Percentiles rank a stretch among this genome's conserved stretches.
phyloP scores from a whole-genome alignment of 2,888 invertebrate species.

The Himalopsyche tibetana region DNA sequence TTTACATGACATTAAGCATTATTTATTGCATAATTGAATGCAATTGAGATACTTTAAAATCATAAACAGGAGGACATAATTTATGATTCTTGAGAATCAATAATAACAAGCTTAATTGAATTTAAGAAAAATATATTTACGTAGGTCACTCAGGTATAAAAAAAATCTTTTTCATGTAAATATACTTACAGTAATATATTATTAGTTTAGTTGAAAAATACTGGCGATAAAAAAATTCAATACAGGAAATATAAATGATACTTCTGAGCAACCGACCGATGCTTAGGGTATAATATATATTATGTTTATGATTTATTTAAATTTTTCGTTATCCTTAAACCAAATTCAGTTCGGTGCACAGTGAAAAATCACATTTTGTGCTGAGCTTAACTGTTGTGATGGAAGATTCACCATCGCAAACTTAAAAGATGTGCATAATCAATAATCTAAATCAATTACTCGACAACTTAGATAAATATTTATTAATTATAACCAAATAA shows the following conservation, averaged over 20 bases:
- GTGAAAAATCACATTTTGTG: slow-evolving; percentile 62
- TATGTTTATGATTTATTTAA: background rate
- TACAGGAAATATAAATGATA: background rate
- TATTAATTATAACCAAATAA: slow-evolving; percentile 31
- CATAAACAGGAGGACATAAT: slow-evolving; percentile 16
- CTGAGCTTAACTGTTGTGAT: slow-evolving; percentile 55
- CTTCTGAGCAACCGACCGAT: slow-evolving; percentile 48
- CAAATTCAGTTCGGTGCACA: slow-evolving; percentile 64
- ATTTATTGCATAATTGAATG: slow-evolving; percentile 33
- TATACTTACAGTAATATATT: no score
- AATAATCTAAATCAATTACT: slow-evolving; percentile 34
- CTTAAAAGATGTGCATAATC: slow-evolving; percentile 37
- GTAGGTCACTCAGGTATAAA: background rate
- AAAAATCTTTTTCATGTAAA: background rate
- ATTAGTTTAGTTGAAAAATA: no score
- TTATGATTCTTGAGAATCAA: no score
- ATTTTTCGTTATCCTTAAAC: slow-evolving; percentile 50
- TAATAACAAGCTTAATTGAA: background rate
- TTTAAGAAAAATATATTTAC: background rate
- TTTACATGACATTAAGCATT: no score
- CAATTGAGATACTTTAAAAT: slow-evolving; percentile 54
- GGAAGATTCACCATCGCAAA: slow-evolving; percentile 43
- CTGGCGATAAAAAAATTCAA: no score
- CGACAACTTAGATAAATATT: slow-evolving; percentile 26
- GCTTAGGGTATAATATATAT: slow-evolving; percentile 46